Conservation (phyloP, 2,797 vertebrate species). For the Myoxocephalus aenaeus region DNA sequence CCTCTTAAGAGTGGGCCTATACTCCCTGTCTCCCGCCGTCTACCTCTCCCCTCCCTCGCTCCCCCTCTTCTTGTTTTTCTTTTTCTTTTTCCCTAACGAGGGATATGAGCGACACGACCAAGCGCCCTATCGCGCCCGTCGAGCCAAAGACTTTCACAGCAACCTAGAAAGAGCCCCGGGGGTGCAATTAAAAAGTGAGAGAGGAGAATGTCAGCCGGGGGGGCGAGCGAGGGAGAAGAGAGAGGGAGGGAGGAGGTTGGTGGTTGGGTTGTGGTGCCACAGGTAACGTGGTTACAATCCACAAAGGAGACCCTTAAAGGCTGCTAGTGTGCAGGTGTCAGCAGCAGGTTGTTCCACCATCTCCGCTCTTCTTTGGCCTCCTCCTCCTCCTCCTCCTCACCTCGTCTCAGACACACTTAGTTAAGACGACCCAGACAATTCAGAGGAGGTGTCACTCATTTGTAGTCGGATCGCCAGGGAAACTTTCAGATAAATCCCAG, state of each 20-base stretch:
- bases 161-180: slow-evolving; percentile 73
- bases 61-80: slow-evolving; percentile 24
- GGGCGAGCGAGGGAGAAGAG: slow-evolving; percentile 38
- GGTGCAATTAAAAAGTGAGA: slow-evolving; percentile 85
- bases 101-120: slow-evolving; percentile 69
- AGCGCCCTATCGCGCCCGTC: slow-evolving; percentile 73
- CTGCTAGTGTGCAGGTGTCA: slow-evolving; percentile 72
- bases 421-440: slow-evolving; percentile 31
- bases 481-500: slow-evolving; percentile 47
- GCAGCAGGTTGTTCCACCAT: slow-evolving; percentile 58
- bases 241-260: not conserved
- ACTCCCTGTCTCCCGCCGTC: slow-evolving; percentile 8
- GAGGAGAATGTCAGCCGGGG: slow-evolving; percentile 82
- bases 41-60: slow-evolving; percentile 18
- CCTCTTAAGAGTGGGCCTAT: slow-evolving; percentile 24
- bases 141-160: slow-evolving; percentile 76
- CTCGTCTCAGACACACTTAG: slow-evolving; percentile 41
- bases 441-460: slow-evolving; percentile 42
- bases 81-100: slow-evolving; percentile 66
- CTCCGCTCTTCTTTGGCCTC: slow-evolving; percentile 30
- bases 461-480: slow-evolving; percentile 29
- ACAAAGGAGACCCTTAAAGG: slow-evolving; percentile 77
- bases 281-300: slow-evolving; percentile 74
- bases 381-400: not conserved
- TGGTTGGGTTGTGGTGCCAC: slow-evolving; percentile 53